Evolutionary conservation across 1,140 invertebrate genomes (phyloP), one percentile per base, ranked within the genome.

Genomic region (Zophobas morio): DNA sequence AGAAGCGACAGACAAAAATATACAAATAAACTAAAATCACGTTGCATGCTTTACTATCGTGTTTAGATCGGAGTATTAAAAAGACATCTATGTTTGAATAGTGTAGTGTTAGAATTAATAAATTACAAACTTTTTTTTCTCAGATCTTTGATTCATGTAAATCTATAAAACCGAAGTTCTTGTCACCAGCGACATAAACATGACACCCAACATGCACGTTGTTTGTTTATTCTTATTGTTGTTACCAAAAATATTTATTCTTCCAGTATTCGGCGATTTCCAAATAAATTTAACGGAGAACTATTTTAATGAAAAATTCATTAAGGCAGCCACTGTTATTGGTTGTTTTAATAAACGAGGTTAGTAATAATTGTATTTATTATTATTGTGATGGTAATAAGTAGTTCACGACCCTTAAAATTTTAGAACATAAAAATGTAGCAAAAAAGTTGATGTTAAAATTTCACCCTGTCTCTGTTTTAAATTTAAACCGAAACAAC

Each of bases 241-340:
- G 20, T 54, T 56, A 53, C 33, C 56, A 32, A 2, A 54, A 51
- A 54, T 56, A 39, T 0, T 6, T n/a, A 49, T 72, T 57, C 47
- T 72, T 33, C 39, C 57, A 56, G 34, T 20, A n/a, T 6, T 34
- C 36, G 35, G 8, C 4, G 35, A 49, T 37, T 20, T 77, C 5
- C 70, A 77, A n/a, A 33, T 51, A 20, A 74, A 63, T 6, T 63
- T 77, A 73, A 77, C 66, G 36, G 46, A 40, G 6, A 63, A 60
- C 51, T 77, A 77, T 74, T 77, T 77, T 47, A 37, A 0, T 32
- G 51, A 53, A 49, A 77, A 77, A 77, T 20, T 6, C 6, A 56
- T 60, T 2, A 36, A 56, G 49, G 36, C 33, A n/a, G 66, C 54
- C 6, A 51, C 66, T n/a, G 35, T 73, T 40, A 73, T 73, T 37